These are phyloP conservation scores for Cathartes aura DNA, from an alignment of 2,113 vertebrate species.

Conservation along the genomic window DNA sequence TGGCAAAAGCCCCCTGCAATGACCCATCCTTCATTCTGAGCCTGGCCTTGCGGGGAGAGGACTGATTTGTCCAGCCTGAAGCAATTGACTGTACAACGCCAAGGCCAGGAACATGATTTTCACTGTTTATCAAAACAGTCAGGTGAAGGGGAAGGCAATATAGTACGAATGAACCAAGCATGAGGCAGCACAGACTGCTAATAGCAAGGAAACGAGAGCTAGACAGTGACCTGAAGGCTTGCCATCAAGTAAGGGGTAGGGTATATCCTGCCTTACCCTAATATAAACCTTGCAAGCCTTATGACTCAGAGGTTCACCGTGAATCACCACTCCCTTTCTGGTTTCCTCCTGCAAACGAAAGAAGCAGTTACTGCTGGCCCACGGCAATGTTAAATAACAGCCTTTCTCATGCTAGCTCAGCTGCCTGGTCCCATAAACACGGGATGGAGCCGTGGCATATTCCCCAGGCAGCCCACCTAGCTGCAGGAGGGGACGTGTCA, in stretches of 20 bases:
- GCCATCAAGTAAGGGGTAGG: background rate
- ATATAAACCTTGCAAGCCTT: background rate
- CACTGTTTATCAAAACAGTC: background rate
- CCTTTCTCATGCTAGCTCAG: background rate
- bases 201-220: background rate
- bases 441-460: accelerated
- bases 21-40: background rate
- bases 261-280: background rate
- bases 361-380: background rate
- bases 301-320: background rate
- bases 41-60: background rate
- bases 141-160: background rate
- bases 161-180: background rate
- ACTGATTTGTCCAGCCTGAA: background rate
- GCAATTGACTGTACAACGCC: background rate
- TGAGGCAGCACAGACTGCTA: background rate
- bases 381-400: background rate
- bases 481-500: accelerated
- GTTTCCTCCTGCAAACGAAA: background rate
- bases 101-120: background rate
- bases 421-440: background rate
- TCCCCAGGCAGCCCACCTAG: background rate
- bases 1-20: background rate
- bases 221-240: background rate
- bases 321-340: constrained; percentile 21